Percentiles rank a stretch among this genome's conserved stretches.
Evolutionary conservation across 2,888 invertebrate species (phyloP).

Genomic region (Syrista parreyssii): DNA sequence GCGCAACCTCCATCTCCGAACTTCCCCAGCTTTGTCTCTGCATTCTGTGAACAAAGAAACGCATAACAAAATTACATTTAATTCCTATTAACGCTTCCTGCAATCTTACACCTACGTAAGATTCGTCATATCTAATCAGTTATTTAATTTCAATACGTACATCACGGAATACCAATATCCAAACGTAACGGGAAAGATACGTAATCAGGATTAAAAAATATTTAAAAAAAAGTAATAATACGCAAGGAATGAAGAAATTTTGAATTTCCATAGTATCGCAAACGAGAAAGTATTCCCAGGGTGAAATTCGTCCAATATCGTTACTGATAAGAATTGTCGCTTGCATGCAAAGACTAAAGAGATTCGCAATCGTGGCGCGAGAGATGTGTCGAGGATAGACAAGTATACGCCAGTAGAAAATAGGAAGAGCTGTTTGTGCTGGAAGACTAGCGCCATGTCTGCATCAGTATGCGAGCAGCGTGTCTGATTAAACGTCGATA

Average conservation of each 20-base stretch:
- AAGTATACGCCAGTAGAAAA: slow-evolving; percentile 12
- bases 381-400: slow-evolving; percentile 1
- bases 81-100: not conserved
- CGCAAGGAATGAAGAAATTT: not conserved
- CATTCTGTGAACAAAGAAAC: slow-evolving; percentile 50
- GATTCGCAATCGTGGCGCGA: not conserved
- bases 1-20: slow-evolving; percentile 63
- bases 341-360: slow-evolving; percentile 5
- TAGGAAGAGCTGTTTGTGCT: slow-evolving; percentile 16
- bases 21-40: slow-evolving; percentile 57
- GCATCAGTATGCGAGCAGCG: slow-evolving; percentile 39
- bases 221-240: not conserved
- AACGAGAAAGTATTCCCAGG: slow-evolving; percentile 3
- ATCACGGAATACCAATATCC: not conserved
- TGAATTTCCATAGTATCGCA: not conserved
- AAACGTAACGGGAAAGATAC: not conserved
- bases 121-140: no score
- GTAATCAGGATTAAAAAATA: not conserved
- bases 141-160: not conserved
- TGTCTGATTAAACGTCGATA: slow-evolving; percentile 50
- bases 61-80: slow-evolving; percentile 7
- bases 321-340: slow-evolving; percentile 19
- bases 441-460: slow-evolving; percentile 13
- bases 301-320: slow-evolving; percentile 11
- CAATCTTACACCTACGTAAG: no score